Conservation (phyloP, 2,888 invertebrate species). For the Abscondita cerata region DNA sequence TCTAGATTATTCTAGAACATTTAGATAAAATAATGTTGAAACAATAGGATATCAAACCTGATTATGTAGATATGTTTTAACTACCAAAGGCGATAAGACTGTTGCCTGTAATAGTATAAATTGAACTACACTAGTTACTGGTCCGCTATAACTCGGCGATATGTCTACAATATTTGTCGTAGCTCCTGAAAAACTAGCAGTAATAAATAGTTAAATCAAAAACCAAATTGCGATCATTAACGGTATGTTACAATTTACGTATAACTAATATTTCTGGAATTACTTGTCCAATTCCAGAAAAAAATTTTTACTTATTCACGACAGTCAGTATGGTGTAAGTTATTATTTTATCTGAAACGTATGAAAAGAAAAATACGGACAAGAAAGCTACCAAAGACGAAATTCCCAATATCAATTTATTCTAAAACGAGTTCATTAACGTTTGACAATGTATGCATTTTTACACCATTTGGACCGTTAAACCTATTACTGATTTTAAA, state of each 20-base stretch:
- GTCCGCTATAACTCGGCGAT: not conserved
- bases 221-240: not conserved
- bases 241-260: not conserved
- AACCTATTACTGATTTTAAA: slow-evolving; percentile 2
- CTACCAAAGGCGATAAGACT: not conserved
- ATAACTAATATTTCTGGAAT: not conserved
- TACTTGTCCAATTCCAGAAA: not conserved
- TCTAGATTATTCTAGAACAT: no score
- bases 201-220: not conserved
- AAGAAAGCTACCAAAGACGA: not conserved
- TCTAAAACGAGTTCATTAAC: not conserved
- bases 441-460: not conserved
- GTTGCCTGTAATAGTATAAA: not conserved
- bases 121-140: not conserved
- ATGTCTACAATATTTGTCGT: slow-evolving; percentile 3
- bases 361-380: not conserved
- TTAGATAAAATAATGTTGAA: no score
- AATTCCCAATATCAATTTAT: not conserved
- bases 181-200: not conserved
- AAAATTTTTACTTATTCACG: not conserved
- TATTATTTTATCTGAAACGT: not conserved
- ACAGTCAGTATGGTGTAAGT: not conserved
- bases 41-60: not conserved
- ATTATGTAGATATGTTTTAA: not conserved
- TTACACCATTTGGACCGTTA: not conserved